Base-by-base conservation (phyloP, 2,888 invertebrate genomes). In the Nowickia ferox region DNA sequence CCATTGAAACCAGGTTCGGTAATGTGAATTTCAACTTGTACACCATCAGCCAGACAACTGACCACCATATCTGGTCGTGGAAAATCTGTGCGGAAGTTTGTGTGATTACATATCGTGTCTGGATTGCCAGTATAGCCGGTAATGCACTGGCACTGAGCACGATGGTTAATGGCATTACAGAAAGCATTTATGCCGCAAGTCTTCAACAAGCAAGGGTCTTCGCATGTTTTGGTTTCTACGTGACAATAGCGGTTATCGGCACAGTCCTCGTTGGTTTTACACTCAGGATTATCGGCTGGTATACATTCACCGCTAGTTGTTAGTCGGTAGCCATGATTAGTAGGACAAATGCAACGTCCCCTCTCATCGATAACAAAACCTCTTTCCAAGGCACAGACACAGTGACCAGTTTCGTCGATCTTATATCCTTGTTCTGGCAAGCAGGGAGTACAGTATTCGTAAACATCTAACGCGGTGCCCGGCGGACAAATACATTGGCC, bases 31-130 rank as follows among this genome's bases (percentile, higher is more conserved):
- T 96, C 95, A 0, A 98, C 97, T 91, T 97, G 96, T 10, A 98
- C 97, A 51, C 98, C 98, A 91, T 98, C 98, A 15, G 98, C 97
- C 87, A 98, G 93, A 92, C 98, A 98, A 89, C 96, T 96, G 17
- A 98, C 98, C 84, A 95, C 94, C 95, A 97, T 96, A 82, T 97
- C 96, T 9, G 97, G 97, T 88, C 95, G 94, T 17, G 97, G 97
- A 94, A 97, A 97, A 90, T 97, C 97, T 0, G 97, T 97, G 57
- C 96, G 94, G 94, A 94, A 89, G 93, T 93, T 88, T 90, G 92
- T 92, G 84, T 93, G 91, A 87, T 93, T 96, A 93, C 97, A 97
- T 88, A 95, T 94, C 22, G 95, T 93, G 87, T 96, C 95, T 0
- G 97, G 95, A 91, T 97, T 96, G 88, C 97, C 97, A 9, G 94